Evolutionary conservation across 2,797 vertebrate genomes (phyloP).

Genomic region (Alcedo atthis): DNA sequence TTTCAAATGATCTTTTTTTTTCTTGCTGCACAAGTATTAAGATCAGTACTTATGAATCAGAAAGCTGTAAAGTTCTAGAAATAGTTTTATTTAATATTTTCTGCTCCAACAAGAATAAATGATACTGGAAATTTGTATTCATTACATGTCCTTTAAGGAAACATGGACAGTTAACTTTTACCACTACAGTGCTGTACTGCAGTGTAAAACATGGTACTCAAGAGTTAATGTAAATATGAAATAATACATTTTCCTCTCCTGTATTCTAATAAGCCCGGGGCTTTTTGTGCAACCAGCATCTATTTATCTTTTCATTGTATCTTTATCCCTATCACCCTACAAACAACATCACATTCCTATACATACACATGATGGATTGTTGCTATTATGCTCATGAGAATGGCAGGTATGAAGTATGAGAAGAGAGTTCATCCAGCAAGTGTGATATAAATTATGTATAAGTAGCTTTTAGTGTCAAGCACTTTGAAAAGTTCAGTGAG

Average conservation of each 20-base stretch:
- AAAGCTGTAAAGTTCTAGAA: not conserved
- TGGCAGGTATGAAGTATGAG: constrained; percentile 9
- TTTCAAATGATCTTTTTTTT: not conserved
- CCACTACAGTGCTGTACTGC: not conserved
- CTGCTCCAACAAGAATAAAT: not conserved
- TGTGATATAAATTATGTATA: constrained; percentile 50
- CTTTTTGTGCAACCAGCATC: not conserved
- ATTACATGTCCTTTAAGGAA: not conserved
- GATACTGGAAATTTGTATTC: not conserved
- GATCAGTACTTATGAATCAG: not conserved
- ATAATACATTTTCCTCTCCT: not conserved
- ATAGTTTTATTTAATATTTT: not conserved
- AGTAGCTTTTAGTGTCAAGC: constrained; percentile 16
- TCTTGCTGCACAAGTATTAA: not conserved
- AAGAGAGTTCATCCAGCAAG: constrained; percentile 35
- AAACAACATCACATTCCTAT: not conserved
- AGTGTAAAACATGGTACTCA: not conserved
- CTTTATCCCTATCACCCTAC: not conserved
- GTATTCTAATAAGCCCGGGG: not conserved
- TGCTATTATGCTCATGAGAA: constrained; percentile 28
- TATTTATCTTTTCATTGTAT: not conserved
- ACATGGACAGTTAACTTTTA: not conserved
- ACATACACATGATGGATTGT: constrained; percentile 24
- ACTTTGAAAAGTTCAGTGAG: constrained; percentile 42
- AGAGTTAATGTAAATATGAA: not conserved